Base-by-base conservation (phyloP, 92 coral and sea anemone species). In the Epizoanthus rinbou region DNA sequence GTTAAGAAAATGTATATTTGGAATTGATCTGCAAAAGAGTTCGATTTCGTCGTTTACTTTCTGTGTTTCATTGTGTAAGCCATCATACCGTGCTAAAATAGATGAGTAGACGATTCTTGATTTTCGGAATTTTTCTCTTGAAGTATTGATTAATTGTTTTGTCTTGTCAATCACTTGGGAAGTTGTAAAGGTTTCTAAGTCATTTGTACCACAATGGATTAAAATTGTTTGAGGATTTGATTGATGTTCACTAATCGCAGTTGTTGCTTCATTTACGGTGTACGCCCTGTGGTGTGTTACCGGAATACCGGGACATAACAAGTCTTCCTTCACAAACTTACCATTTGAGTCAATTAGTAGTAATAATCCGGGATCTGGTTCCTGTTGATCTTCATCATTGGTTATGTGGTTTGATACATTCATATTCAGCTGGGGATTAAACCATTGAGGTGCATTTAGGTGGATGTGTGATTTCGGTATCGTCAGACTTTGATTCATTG, bases 171-270 rank as follows among this genome's bases (percentile, higher is more conserved):
- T 31, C 14, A 75, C 59, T 13, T 75, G 54, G 31, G 59, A 64
- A n/a, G 63, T 63, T 52, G 63, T 19, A 15, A 58, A 25, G 14
- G 59, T 75, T 47, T 85, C 87, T 31, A 85, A 10, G 58, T 85
- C 87, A 18, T 85, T 85, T 25, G 87, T 85, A 11, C 84, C 87
- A 60, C 74, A 58, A 28, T 85, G 87, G 9, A 85, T n/a, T 35
- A 85, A 17, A 45, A 75, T 57, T 16, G 80, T 80, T 31, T 56
- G 39, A 6, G 58, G 35, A 19, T 64, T 43, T 64, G 25, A 15
- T 16, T 60, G 52, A 43, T 3, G 8, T 45, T 80, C 54, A 14
- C 64, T 13, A 6, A 80, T 41, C 18, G 0, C 25, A 15, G 64
- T 74, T 80, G 45, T 9, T 15, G 28, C 57, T 0, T 80, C 35